These are phyloP conservation scores for Blastobasis adustella DNA, from an alignment of 2,888 invertebrate genomes.

Conservation along the genomic window DNA sequence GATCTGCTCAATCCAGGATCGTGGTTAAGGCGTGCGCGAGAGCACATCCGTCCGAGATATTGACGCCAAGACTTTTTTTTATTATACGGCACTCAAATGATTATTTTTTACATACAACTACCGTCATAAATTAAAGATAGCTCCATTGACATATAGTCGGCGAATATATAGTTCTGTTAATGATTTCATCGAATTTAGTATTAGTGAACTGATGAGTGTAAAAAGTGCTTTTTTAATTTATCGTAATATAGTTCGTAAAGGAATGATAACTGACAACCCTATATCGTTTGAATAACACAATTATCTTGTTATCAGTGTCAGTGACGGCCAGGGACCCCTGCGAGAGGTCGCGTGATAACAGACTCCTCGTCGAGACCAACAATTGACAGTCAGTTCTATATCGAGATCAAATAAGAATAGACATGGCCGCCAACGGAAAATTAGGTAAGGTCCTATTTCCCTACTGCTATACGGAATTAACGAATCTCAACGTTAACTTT, in stretches of 20 bases:
- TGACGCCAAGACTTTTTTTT: too few species aligned
- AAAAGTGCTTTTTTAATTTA: too few species aligned
- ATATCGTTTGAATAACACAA: constrained; percentile 30
- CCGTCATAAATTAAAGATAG: background rate
- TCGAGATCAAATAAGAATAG: constrained; percentile 23
- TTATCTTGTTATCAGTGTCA: constrained; percentile 44
- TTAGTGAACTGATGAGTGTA: too few species aligned
- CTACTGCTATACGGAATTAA: background rate
- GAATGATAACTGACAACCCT: constrained; percentile 29
- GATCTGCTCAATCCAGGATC: too few species aligned
- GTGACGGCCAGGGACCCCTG: constrained; percentile 43
- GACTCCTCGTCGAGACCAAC: constrained; percentile 3
- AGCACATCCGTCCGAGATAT: too few species aligned
- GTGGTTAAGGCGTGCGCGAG: too few species aligned
- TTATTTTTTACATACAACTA: background rate
- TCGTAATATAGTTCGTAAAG: too few species aligned
- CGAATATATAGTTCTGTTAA: background rate
- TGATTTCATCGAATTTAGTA: background rate
- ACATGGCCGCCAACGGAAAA: constrained; percentile 67
- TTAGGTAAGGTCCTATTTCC: constrained; percentile 40
- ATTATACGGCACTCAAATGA: too few species aligned
- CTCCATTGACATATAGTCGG: background rate
- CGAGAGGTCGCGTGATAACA: constrained; percentile 49
- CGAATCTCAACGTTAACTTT: background rate
- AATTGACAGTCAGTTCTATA: constrained; percentile 30